Percentiles rank a stretch among this genome's conserved stretches.
Conservation (phyloP, 2,797 vertebrate species). For the Pristis pectinata region DNA sequence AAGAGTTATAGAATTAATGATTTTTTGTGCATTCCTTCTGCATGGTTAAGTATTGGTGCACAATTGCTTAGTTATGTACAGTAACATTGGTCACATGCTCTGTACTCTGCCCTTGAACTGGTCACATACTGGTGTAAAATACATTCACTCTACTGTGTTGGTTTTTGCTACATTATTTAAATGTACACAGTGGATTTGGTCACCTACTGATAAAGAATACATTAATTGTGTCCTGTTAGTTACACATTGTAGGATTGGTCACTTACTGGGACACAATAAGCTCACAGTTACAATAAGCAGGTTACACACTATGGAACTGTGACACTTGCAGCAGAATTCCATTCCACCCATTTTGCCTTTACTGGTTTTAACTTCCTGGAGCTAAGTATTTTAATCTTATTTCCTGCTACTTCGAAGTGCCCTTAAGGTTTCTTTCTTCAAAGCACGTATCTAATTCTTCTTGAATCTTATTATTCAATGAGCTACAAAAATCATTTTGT, state of each 20-base stretch:
- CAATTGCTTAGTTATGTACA: background rate
- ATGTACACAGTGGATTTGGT: too few relatives aligned
- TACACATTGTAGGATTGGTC: too few relatives aligned
- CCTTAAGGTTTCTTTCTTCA: background rate
- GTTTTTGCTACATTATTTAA: too few relatives aligned
- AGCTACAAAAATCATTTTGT: background rate
- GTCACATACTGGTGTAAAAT: background rate
- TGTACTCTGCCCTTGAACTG: background rate
- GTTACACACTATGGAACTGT: background rate
- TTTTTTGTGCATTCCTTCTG: background rate
- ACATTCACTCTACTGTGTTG: too few relatives aligned
- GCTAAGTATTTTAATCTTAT: background rate
- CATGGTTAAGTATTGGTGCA: background rate
- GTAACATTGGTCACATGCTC: too few relatives aligned
- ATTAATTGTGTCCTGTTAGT: too few relatives aligned
- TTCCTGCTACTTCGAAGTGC: background rate
- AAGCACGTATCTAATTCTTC: background rate
- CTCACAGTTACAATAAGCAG: too few relatives aligned
- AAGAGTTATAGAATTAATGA: background rate
- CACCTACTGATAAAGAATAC: too few relatives aligned
- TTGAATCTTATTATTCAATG: background rate
- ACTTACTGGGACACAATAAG: too few relatives aligned
- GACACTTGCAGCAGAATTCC: background rate
- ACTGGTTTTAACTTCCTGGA: background rate
- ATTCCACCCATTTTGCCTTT: background rate